Percentiles rank a stretch among this genome's conserved stretches.
phyloP scores from a whole-genome alignment of 2,888 invertebrate genomes.

The Drosophila paramelanica region DNA sequence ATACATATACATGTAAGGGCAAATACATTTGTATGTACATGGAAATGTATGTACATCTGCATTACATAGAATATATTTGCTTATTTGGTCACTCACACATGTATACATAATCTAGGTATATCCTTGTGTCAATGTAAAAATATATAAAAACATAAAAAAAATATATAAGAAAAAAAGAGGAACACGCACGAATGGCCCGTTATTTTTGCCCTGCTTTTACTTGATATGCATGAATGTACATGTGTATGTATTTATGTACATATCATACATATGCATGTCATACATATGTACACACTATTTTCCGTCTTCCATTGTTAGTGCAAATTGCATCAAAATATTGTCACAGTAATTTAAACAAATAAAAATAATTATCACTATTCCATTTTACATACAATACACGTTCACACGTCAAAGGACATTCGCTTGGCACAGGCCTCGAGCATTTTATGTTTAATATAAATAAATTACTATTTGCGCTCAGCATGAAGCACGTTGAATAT shows the following conservation, averaged over 20 bases:
- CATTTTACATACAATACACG: constrained; percentile 44
- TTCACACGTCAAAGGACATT: constrained; percentile 67
- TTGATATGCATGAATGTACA: constrained; percentile 1
- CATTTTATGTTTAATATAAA: constrained; percentile 59
- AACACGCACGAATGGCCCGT: constrained; percentile 28
- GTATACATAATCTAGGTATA: constrained; percentile 8
- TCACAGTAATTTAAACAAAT: constrained; percentile 29
- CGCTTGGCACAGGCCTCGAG: constrained; percentile 65
- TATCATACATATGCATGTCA: constrained; percentile 3
- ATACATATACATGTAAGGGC: not conserved
- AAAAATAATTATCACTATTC: constrained; percentile 26
- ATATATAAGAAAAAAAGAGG: constrained; percentile 25
- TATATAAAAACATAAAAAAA: constrained; percentile 21
- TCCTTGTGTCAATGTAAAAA: constrained; percentile 5
- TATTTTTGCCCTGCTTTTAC: constrained; percentile 15
- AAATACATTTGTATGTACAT: not conserved
- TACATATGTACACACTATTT: constrained; percentile 53
- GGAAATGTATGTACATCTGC: constrained; percentile 1
- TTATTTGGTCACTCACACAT: constrained; percentile 31
- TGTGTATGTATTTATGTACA: constrained; percentile 5
- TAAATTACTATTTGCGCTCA: constrained; percentile 57
- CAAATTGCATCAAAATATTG: constrained; percentile 52
- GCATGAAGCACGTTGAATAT: constrained; percentile 61
- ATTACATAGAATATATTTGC: constrained; percentile 28
- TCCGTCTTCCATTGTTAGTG: constrained; percentile 42